phyloP scores from a whole-genome alignment of 1,140 invertebrate genomes.

The Hycleus cichorii region DNA sequence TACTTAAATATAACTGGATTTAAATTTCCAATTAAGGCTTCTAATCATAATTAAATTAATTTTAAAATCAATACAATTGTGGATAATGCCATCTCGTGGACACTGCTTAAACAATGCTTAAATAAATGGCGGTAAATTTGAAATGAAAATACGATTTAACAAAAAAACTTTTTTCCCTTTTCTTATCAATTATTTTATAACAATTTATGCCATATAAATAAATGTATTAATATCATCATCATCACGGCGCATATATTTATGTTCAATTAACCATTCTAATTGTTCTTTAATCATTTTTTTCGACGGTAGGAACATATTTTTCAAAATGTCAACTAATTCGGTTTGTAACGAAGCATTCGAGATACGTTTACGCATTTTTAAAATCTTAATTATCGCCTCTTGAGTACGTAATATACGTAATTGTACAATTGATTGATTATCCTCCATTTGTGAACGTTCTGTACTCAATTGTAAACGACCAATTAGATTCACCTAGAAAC shows the following conservation, averaged over 20 bases:
- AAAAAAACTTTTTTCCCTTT: neutral
- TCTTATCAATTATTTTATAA: constrained; percentile 21
- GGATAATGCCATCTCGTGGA: too few relatives aligned
- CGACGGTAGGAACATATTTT: constrained; percentile 98
- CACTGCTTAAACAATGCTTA: too few relatives aligned
- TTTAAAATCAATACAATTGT: too few relatives aligned
- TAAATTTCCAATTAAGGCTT: too few relatives aligned
- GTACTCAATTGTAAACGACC: constrained; percentile 90
- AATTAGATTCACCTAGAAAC: constrained; percentile 71
- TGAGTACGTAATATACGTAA: constrained; percentile 83
- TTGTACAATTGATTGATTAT: constrained; percentile 96
- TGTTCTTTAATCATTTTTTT: constrained; percentile 99
- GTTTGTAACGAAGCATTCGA: constrained; percentile 91
- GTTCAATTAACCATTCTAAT: constrained; percentile 98
- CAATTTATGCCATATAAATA: constrained; percentile 86
- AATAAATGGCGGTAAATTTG: too few relatives aligned
- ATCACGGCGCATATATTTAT: constrained; percentile 94
- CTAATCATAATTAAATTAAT: too few relatives aligned
- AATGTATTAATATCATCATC: constrained; percentile 97
- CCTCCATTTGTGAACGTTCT: constrained; percentile 90
- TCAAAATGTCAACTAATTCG: constrained; percentile 95
- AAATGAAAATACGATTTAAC: too few relatives aligned
- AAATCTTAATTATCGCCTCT: constrained; percentile 98
- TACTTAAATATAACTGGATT: too few relatives aligned
- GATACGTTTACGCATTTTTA: constrained; percentile 95